Evolutionary conservation across 2,797 vertebrate genomes (phyloP), one percentile per base, ranked within the genome.

Genomic region (Megalops cyprinoides): DNA sequence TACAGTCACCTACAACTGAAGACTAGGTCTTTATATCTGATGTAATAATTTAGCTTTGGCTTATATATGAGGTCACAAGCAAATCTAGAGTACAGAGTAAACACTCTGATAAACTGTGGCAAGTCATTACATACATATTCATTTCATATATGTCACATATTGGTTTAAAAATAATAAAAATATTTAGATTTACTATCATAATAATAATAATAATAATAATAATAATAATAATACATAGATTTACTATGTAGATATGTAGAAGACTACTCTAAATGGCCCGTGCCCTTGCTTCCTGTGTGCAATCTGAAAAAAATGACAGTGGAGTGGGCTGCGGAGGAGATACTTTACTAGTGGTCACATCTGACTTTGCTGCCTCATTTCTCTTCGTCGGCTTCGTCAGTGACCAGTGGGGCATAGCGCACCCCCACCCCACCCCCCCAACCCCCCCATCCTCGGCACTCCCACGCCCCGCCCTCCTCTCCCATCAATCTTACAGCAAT

Each of bases 341-440:
- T 58, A 7, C 77, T 25, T 82, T 77, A 71, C 60, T 65, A 80
- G 49, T 82, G 56, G 82, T 81, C 80, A 67, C 81, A 75, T 76
- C 8, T 58, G 82, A 81, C 83, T 34, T n/a, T n/a, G n/a, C n/a
- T n/a, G n/a, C n/a, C 18, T 20, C 18, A 1, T 39, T 67, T 20
- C 14, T 39, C 79, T 79, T 82, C 44, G 34, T 77, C 78, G 82
- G 80, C 56, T 81, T 58, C 73, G 81, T 53, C 51, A 55, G 77
- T 18, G 75, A 67, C 80, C 76, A 81, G 60, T 55, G 74, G 82
- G 84, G 83, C 79, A 56, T 71, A 67, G 65, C 67, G 12, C 8
- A 8, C 14, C 7, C 10, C 51, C 10, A 51, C 14, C 51, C 53
- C 7, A 20, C 53, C 6, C 53, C n/a, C n/a, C n/a, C n/a, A n/a